phyloP scores from a whole-genome alignment of 2,888 invertebrate species.

The Zaprionus lineosus region DNA sequence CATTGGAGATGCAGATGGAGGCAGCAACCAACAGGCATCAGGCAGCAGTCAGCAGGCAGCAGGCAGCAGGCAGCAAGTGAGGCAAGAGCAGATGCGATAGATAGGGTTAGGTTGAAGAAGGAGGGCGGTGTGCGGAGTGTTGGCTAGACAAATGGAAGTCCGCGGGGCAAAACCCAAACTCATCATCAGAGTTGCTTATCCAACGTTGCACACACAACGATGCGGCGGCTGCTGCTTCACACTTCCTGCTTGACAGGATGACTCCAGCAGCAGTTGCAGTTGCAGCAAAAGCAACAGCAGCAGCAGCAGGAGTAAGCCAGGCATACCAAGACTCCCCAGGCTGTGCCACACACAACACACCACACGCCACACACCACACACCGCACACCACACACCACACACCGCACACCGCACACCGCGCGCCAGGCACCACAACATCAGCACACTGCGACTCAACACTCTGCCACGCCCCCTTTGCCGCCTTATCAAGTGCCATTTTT shows the following conservation, averaged over 20 bases:
- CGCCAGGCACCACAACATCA: neutral
- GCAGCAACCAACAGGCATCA: no score
- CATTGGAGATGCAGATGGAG: no score
- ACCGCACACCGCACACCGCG: no score
- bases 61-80: neutral
- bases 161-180: slow-evolving; percentile 53
- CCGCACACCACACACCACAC: no score
- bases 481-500: slow-evolving; percentile 76
- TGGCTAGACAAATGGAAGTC: slow-evolving; percentile 62
- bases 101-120: no score
- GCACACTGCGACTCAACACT: neutral
- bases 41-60: no score
- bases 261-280: slow-evolving; percentile 27
- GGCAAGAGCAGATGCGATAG: neutral
- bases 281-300: no score
- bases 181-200: slow-evolving; percentile 44
- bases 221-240: slow-evolving; percentile 59
- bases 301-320: no score
- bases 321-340: no score
- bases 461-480: slow-evolving; percentile 1
- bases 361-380: no score
- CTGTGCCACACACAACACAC: neutral
- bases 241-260: slow-evolving; percentile 72
- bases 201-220: slow-evolving; percentile 17
- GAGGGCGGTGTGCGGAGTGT: neutral